phyloP scores from a whole-genome alignment of 2,888 invertebrate species.

The Ectemnius continuus region DNA sequence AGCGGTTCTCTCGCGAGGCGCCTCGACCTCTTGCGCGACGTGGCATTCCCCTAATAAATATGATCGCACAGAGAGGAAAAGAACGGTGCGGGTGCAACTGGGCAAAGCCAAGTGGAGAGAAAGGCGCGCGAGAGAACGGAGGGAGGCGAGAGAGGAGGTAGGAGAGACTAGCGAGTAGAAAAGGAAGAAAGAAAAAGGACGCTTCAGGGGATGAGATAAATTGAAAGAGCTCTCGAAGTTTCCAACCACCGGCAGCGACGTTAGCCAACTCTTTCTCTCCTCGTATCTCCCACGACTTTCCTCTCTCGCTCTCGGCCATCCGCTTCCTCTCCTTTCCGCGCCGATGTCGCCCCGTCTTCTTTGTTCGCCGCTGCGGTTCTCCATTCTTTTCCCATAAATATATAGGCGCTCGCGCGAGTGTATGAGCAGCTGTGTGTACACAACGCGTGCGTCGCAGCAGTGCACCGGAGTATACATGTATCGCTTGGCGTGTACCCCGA shows the following conservation, averaged over 20 bases:
- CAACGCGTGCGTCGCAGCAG: no score
- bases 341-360: slow-evolving; percentile 13
- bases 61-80: slow-evolving; percentile 47
- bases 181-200: slow-evolving; percentile 58
- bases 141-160: slow-evolving; percentile 22
- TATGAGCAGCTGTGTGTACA: slow-evolving; percentile 1
- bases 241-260: slow-evolving; percentile 70
- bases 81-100: slow-evolving; percentile 13
- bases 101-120: slow-evolving; percentile 5
- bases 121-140: slow-evolving; percentile 35
- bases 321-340: slow-evolving; percentile 27
- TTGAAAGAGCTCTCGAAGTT: slow-evolving; percentile 76
- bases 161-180: slow-evolving; percentile 32
- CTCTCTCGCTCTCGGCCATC: slow-evolving; percentile 22
- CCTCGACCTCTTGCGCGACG: slow-evolving; percentile 41
- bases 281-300: slow-evolving; percentile 16
- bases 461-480: slow-evolving; percentile 4
- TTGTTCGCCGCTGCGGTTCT: not conserved
- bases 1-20: slow-evolving; percentile 16
- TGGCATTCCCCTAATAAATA: slow-evolving; percentile 68
- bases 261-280: slow-evolving; percentile 43
- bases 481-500: not conserved
- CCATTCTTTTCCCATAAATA: slow-evolving; percentile 12
- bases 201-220: slow-evolving; percentile 74
- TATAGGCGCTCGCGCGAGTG: not conserved